Base-by-base conservation (phyloP, 2,888 invertebrate genomes). In the Chaitophorus viminalis region DNA sequence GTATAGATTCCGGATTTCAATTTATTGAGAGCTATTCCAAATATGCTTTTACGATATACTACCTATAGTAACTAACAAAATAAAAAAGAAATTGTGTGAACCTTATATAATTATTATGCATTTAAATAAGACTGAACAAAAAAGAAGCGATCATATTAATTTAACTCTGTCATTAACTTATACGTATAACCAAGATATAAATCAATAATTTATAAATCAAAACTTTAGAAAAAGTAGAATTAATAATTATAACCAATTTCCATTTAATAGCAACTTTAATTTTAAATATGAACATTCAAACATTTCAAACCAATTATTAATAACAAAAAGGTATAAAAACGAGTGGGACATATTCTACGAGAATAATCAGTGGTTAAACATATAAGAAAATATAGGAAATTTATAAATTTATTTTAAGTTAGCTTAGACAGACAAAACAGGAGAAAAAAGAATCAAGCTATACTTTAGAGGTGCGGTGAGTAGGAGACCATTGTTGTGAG, bases 401-500 rank as follows among this genome's bases (percentile, higher is more conserved):
- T 39, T 78, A 85, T 86, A 72, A 21, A n/a, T n/a, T n/a, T 33
- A 78, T 78, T 70, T 33, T 36, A 86, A 86, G 72, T 21, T 52
- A 31, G 52, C 52, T 78, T 33, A 82, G 82, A 39, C 54, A 14
- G 21, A 39, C 60, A 60, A 84, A 76, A 65, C 76, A 14, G 74
- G 79, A 72, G 86, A 79, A 83, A 83, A 83, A 86, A 86, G 52
- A 86, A 79, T 86, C 86, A 72, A 79, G 72, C 79, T 76, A 87
- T 60, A 72, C 78, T 87, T 87, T 79, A 39, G 86, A 60, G 70
- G 78, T 65, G 70, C 78, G 72, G 86, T 29, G 79, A 29, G 86
- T 79, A 79, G 86, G 18, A 79, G 74, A 87, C 86, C 79, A 87
- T 87, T 87, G 86, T 81, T 79, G 74, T 78, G 60, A 87, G 86